Base-by-base conservation (phyloP, 2,888 invertebrate species). In the Pollenia labialis region DNA sequence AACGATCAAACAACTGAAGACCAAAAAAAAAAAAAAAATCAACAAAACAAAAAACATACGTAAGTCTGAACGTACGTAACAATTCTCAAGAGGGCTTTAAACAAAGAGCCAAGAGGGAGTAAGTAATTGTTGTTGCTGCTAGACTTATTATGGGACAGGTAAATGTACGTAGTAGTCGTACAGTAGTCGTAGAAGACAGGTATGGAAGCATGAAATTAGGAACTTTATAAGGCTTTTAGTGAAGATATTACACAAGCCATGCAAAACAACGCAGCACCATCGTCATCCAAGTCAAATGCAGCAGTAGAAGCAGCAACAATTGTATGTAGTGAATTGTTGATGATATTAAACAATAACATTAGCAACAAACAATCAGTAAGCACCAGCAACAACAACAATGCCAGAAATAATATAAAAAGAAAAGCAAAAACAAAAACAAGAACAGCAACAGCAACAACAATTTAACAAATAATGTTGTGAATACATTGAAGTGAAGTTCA, bases 201-300 rank as follows among this genome's bases (percentile, higher is more conserved):
- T 84, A 84, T 81, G 87, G 87, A 84, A 84, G 81, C 84, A 87
- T 87, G 84, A 84, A 84, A 81, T 84, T 87, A 81, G 76, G 81
- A 87, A 81, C 74, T 84, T 84, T 87, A 74, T 81, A 87, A 87
- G 87, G 81, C 76, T 69, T 89, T 89, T 89, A 87, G 88, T 85
- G 86, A 88, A 86, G 87, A 88, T 85, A 88, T 89, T 88, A 88
- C 88, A 89, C 88, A 89, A 88, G 88, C 87, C 72, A 81, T 82
- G 66, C 84, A 81, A 82, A 84, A 84, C 88, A 87, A 85, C 64
- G 66, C 50, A 69, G 52, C 44, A 82, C 56, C 16, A 42, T 1
- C 60, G 9, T n/a, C 68, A 64, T 14, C 76, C 68, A 60, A 4
- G 58, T 23, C 68, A 60, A 60, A 42, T 42, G 58, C 60, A 23